These are phyloP conservation scores for Amiota minor DNA, from an alignment of 2,888 invertebrate species.

Conservation along the genomic window DNA sequence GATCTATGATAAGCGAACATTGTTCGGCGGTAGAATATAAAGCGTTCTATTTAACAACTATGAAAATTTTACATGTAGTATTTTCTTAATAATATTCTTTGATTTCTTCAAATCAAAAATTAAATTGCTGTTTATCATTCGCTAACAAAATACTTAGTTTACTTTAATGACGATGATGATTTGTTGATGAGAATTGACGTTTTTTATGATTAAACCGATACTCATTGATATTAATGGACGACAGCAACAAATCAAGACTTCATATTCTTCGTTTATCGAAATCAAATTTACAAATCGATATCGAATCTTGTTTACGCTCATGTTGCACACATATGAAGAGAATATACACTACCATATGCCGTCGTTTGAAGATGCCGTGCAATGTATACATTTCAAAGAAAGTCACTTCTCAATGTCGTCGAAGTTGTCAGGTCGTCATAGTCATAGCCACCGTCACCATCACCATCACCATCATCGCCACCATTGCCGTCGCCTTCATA, in stretches of 20 bases:
- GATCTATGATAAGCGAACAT: too few species aligned
- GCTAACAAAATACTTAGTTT: too few species aligned
- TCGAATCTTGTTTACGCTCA: constrained; percentile 51
- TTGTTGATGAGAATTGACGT: too few species aligned
- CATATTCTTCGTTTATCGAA: constrained; percentile 56
- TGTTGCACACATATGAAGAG: constrained; percentile 29
- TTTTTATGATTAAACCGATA: too few species aligned
- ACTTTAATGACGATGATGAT: too few species aligned
- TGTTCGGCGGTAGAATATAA: too few species aligned
- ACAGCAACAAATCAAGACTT: constrained; percentile 46
- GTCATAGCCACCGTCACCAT: background rate
- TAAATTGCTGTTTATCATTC: too few species aligned
- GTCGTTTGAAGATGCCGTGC: constrained; percentile 60
- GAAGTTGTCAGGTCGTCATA: background rate
- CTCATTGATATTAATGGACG: too few species aligned
- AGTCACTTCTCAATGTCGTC: background rate
- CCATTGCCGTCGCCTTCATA: constrained; percentile 20
- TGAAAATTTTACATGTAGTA: too few species aligned
- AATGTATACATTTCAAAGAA: constrained; percentile 8
- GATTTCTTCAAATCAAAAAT: too few species aligned
- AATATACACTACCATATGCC: background rate
- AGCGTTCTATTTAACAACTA: too few species aligned
- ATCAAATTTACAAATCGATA: constrained; percentile 69
- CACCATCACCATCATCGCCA: background rate
- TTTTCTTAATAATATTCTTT: too few species aligned